Conservation (phyloP, 2,113 vertebrate species). For the Choloepus hoffmanni region DNA sequence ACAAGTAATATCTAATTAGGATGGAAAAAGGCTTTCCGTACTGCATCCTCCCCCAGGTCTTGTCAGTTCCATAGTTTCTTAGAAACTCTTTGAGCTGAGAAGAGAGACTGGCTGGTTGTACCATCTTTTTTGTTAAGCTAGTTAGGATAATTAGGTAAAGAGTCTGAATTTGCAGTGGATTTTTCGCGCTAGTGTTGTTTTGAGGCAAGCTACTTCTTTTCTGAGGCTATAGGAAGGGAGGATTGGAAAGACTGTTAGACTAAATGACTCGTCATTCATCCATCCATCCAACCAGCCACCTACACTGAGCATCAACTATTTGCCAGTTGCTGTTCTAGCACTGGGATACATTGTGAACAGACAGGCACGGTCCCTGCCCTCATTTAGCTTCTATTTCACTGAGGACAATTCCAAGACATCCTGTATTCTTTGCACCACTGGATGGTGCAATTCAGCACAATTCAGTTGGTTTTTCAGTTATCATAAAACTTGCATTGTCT, state of each 20-base stretch:
- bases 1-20: neutral
- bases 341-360: neutral
- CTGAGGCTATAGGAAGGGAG: neutral
- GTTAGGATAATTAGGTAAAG: neutral
- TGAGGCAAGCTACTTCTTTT: neutral
- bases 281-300: neutral
- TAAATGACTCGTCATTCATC: neutral
- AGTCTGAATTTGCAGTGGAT: neutral
- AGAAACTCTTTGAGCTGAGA: neutral
- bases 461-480: neutral
- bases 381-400: neutral
- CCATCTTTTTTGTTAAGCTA: neutral
- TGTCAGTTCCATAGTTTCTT: neutral
- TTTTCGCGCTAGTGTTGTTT: neutral
- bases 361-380: neutral
- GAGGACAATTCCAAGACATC: neutral
- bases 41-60: neutral
- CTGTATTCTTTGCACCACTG: neutral
- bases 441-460: neutral
- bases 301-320: neutral
- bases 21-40: rapidly evolving
- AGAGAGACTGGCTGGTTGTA: neutral
- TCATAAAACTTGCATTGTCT: neutral
- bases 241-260: neutral
- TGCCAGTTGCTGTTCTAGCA: neutral